Evolutionary conservation across 1,140 invertebrate genomes (phyloP).

Genomic region (Bombus waltoni): DNA sequence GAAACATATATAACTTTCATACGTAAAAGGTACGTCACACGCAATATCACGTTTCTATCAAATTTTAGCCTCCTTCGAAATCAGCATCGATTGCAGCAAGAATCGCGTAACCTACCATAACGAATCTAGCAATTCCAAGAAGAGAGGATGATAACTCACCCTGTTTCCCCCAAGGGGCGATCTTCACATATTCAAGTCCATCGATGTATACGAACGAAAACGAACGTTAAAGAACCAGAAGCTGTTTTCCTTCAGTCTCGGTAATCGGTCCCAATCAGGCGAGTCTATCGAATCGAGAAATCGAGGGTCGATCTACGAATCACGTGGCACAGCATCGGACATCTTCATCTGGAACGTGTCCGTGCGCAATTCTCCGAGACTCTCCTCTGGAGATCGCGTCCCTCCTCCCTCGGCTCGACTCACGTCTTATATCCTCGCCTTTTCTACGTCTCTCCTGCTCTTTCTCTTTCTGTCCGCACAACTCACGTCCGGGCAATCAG

Average conservation of each 20-base stretch:
- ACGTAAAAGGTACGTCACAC: too few species aligned
- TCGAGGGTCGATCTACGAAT: conserved; percentile 61
- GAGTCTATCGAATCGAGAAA: conserved; percentile 38
- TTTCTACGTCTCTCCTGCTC: conserved; percentile 34
- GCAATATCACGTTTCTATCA: too few species aligned
- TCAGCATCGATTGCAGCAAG: not conserved
- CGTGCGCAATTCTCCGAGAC: conserved; percentile 21
- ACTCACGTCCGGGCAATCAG: conserved; percentile 81
- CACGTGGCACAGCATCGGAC: conserved; percentile 64
- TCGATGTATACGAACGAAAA: not conserved
- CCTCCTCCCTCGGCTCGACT: not conserved
- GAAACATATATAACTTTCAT: not conserved
- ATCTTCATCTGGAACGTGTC: conserved; percentile 61
- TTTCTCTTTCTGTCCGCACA: conserved; percentile 60
- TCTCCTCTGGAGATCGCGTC: not conserved
- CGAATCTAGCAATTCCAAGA: not conserved
- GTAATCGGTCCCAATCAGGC: not conserved
- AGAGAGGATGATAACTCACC: conserved; percentile 24
- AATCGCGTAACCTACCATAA: not conserved
- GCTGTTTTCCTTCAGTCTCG: not conserved
- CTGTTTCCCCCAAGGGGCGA: not conserved
- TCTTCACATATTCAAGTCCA: conserved; percentile 3
- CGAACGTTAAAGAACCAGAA: not conserved
- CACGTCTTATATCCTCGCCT: conserved; percentile 10
- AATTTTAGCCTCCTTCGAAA: not conserved